Percentiles rank a stretch among this genome's conserved stretches.
These are phyloP conservation scores for Brotula barbata DNA, from an alignment of 2,797 vertebrate genomes.

Conservation along the genomic window DNA sequence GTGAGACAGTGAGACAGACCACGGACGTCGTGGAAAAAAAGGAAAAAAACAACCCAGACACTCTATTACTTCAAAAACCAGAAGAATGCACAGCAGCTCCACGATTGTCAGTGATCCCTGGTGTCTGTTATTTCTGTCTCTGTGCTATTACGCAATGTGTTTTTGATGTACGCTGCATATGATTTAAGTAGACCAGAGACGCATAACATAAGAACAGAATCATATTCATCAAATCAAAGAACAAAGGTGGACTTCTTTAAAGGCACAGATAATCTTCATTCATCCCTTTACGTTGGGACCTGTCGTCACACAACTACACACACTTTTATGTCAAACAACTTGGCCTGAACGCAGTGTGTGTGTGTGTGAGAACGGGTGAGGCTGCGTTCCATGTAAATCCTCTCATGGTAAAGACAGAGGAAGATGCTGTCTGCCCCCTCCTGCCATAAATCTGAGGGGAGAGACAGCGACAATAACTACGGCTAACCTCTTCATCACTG, in stretches of 20 bases:
- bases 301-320: too few relatives aligned
- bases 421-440: background rate
- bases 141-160: too few relatives aligned
- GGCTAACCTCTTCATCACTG: constrained; percentile 55
- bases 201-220: background rate
- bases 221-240: background rate
- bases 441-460: constrained; percentile 28
- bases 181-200: too few relatives aligned
- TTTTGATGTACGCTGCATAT: background rate
- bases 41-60: constrained; percentile 3
- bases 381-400: constrained; percentile 20
- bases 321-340: too few relatives aligned
- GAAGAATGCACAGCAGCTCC: constrained; percentile 1
- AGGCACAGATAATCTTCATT: too few relatives aligned
- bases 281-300: too few relatives aligned
- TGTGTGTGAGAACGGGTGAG: background rate
- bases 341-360: too few relatives aligned
- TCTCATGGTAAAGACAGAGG: constrained; percentile 6
- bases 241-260: too few relatives aligned
- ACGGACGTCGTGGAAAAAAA: constrained; percentile 25
- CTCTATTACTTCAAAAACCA: constrained; percentile 33
- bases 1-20: constrained; percentile 19
- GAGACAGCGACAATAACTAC: constrained; percentile 24
- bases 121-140: too few relatives aligned
- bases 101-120: too few relatives aligned